Conservation (phyloP, 1,140 invertebrate species). For the Himalopsyche phryganea region DNA sequence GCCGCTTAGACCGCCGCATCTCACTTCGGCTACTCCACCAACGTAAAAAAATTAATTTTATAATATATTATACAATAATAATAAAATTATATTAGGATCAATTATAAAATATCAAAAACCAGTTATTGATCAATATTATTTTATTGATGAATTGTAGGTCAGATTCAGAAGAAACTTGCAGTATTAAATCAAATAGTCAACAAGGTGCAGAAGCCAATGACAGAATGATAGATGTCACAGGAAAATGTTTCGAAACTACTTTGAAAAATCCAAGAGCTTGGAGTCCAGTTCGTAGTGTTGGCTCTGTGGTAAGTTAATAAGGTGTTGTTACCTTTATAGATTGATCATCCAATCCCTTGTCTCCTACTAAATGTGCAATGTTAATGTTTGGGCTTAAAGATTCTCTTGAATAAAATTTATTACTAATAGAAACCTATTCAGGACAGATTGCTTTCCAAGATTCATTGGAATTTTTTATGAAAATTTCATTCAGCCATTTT, state of each 20-base stretch:
- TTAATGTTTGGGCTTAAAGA: no score
- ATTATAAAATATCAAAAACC: no score
- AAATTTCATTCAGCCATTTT: no score
- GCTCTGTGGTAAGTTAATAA: constrained; percentile 66
- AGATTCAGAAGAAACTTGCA: constrained; percentile 32
- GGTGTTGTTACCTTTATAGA: no score
- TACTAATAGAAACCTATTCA: no score
- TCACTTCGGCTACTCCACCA: constrained; percentile 36
- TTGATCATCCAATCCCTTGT: no score
- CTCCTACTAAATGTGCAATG: no score
- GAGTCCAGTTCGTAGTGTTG: constrained; percentile 78
- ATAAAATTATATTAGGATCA: no score
- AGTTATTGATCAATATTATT: no score
- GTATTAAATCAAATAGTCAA: constrained; percentile 26
- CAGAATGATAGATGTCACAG: constrained; percentile 57
- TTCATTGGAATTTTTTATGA: no score
- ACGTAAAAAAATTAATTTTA: constrained; percentile 27
- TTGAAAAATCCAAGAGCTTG: constrained; percentile 73
- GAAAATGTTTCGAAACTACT: constrained; percentile 61
- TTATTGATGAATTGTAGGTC: constrained; percentile 25
- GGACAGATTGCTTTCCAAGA: no score
- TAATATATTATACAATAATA: not conserved
- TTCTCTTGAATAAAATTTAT: no score
- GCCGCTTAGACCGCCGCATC: constrained; percentile 46
- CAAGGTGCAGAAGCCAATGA: constrained; percentile 12